A percentile compares a stretch with the other conserved stretches of the same genome.
phyloP scores from a whole-genome alignment of 2,888 invertebrate species.

The Dyspetes luteomarginatus region DNA sequence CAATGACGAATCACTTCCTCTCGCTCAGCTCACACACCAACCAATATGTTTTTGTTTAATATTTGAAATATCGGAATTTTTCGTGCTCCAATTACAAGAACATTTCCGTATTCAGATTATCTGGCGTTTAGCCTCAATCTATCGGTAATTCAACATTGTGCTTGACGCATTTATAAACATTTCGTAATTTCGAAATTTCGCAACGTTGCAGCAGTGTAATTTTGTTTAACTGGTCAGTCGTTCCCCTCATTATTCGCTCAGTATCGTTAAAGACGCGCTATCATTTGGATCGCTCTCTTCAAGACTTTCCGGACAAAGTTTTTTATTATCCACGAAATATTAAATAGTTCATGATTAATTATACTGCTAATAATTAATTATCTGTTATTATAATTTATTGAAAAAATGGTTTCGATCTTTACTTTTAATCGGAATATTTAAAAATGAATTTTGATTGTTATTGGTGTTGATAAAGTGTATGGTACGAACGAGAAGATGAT shows the following conservation, averaged over 20 bases:
- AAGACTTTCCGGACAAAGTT: not conserved
- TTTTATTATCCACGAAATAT: not conserved
- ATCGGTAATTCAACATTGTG: not conserved
- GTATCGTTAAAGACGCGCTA: conserved; percentile 28
- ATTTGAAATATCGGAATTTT: too few relatives aligned
- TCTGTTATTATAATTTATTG: not conserved
- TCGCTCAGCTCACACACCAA: too few relatives aligned
- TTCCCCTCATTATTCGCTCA: conserved; percentile 38
- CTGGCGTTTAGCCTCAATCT: conserved; percentile 11
- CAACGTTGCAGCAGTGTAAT: conserved; percentile 63
- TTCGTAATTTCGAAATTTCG: conserved; percentile 66
- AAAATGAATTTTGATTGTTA: conserved; percentile 27
- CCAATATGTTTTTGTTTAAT: too few relatives aligned
- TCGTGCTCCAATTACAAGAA: conserved; percentile 2
- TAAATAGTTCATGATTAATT: not conserved
- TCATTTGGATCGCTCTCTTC: conserved; percentile 53
- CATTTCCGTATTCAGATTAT: conserved; percentile 24
- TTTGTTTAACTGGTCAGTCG: conserved; percentile 63
- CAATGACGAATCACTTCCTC: too few relatives aligned
- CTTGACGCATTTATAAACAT: conserved; percentile 11
- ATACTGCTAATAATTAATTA: conserved; percentile 6
- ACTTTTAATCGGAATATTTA: not conserved
- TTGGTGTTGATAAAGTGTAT: conserved; percentile 4
- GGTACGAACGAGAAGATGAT: not conserved
- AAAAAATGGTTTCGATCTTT: not conserved